Evolutionary conservation across 2,888 invertebrate genomes (phyloP).

Genomic region (Neuroscelio doddi): DNA sequence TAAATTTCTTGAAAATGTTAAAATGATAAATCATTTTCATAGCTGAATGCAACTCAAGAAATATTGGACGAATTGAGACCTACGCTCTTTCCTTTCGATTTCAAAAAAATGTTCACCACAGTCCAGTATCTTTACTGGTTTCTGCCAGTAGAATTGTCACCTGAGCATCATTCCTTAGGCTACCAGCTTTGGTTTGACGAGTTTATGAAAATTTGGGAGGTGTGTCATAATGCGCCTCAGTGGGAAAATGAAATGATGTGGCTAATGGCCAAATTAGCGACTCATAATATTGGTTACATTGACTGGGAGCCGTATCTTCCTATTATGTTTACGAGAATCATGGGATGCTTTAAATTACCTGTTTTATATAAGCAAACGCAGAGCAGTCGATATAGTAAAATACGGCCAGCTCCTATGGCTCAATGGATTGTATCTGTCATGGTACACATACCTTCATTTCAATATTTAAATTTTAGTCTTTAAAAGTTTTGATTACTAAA

Average conservation of each 20-base stretch:
- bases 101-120: constrained; percentile 73
- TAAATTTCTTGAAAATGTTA: too few species aligned
- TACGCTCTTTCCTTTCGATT: constrained; percentile 82
- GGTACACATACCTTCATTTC: constrained; percentile 67
- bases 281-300: constrained; percentile 85
- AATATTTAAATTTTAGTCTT: constrained; percentile 10
- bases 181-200: constrained; percentile 87
- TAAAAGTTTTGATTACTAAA: constrained; percentile 5
- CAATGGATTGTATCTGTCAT: constrained; percentile 75
- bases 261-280: constrained; percentile 83
- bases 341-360: constrained; percentile 84
- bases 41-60: constrained; percentile 84
- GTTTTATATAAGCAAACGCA: constrained; percentile 82
- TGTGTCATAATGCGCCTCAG: constrained; percentile 81
- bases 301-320: constrained; percentile 91
- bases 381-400: constrained; percentile 74
- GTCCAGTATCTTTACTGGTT: constrained; percentile 82
- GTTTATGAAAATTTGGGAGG: constrained; percentile 84
- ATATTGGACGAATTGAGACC: constrained; percentile 89
- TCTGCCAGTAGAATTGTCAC: constrained; percentile 81
- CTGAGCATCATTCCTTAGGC: constrained; percentile 77
- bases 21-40: constrained; percentile 1
- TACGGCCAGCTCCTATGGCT: constrained; percentile 72
- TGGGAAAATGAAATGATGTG: constrained; percentile 82
- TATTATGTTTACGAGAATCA: constrained; percentile 81